phyloP scores from a whole-genome alignment of 2,113 vertebrate genomes.

The Platysternon megacephalum region DNA sequence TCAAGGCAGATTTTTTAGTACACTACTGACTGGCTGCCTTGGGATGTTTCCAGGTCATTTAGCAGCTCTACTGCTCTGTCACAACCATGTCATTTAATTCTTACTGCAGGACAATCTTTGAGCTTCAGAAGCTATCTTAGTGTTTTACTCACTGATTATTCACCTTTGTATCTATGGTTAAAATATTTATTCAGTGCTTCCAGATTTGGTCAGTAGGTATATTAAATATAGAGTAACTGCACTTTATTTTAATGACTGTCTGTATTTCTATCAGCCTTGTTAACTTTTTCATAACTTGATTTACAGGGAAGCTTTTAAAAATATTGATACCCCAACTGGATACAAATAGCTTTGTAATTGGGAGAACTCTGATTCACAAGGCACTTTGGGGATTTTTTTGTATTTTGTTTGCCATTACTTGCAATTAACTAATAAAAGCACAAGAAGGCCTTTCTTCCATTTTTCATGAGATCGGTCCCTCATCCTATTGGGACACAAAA shows the following conservation, averaged over 20 bases:
- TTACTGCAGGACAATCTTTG: not conserved
- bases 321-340: not conserved
- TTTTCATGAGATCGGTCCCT: not conserved
- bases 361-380: not conserved
- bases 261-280: not conserved
- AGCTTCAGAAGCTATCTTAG: not conserved
- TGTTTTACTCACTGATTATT: not conserved
- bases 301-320: not conserved
- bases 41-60: conserved; percentile 64
- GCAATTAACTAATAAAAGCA: not conserved
- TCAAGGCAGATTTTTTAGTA: conserved; percentile 46
- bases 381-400: not conserved
- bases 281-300: not conserved
- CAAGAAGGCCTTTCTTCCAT: not conserved
- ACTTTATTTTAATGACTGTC: not conserved
- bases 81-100: conserved; percentile 57
- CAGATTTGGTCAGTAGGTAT: not conserved
- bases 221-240: not conserved
- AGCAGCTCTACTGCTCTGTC: conserved; percentile 58
- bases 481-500: not conserved
- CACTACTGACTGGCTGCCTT: conserved; percentile 51
- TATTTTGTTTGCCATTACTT: not conserved
- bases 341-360: not conserved
- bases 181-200: not conserved
- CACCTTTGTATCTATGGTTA: not conserved